Evolutionary conservation across 2,888 invertebrate species (phyloP), one percentile per base, ranked within the genome.

Genomic region (Harpagoxenus sublaevis): DNA sequence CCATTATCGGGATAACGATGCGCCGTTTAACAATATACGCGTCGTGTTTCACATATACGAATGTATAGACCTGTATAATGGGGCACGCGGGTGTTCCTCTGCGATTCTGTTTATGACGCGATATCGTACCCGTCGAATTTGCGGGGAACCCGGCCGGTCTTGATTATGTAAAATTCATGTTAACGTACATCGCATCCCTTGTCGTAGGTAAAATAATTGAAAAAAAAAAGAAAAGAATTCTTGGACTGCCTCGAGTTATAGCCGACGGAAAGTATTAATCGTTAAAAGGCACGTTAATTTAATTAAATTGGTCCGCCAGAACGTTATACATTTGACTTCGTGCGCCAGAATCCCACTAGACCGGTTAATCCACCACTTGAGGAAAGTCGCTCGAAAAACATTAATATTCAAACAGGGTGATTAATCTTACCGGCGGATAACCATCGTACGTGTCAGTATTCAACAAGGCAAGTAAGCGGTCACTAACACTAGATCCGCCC

Each of bases 391-490:
- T 70, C 70, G 79, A 79, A 79, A 79, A 70, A 70, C 79, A 79
- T 79, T 79, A 79, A 79, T 79, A 79, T 79, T 79, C 79, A 79
- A 79, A 71, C 48, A 68, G 48, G 60, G 71, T 70, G 79, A 79
- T 79, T 79, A 79, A 79, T 79, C 79, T 79, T 79, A 39, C 57
- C 45, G 48, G 60, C 60, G 79, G 79, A 79, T 79, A 79, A 79
- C 70, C 79, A 79, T 79, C 79, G 79, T 79, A 79, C 60, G 39
- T 62, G 79, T 79, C 79, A 79, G 71, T 79, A 79, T 79, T 70
- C 79, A 79, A 79, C 79, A 71, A 79, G 71, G 71, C 79, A 79
- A 79, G 79, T 79, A 79, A 79, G 79, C 71, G 79, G 79, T 79
- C 71, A 79, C 79, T 60, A 70, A 79, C 79, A 79, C 79, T 79